These are phyloP conservation scores for Heterodera carotae DNA, from an alignment of 1,140 invertebrate genomes.

Conservation along the genomic window DNA sequence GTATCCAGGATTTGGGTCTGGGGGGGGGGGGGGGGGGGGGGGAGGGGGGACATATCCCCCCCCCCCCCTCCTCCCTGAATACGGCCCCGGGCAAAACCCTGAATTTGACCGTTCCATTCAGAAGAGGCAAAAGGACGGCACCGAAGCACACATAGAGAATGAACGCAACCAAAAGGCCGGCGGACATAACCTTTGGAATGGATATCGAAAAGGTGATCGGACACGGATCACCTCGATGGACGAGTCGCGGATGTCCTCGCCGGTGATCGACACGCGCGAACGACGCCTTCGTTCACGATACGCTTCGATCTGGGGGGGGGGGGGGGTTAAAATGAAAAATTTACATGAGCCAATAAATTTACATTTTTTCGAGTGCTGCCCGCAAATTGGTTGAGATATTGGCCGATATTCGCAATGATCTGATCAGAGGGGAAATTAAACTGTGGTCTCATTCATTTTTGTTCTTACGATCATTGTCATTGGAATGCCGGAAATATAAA, in stretches of 20 bases:
- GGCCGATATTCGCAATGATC: conserved; percentile 58
- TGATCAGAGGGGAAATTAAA: conserved; percentile 11
- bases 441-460: neutral
- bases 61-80: too few species aligned
- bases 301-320: conserved; percentile 33
- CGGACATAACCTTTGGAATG: conserved; percentile 21
- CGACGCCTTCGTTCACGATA: conserved; percentile 34
- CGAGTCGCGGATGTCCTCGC: conserved; percentile 47
- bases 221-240: conserved; percentile 38
- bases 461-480: conserved; percentile 50
- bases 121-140: conserved; percentile 52
- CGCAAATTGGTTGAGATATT: conserved; percentile 58
- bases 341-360: neutral
- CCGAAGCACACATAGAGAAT: conserved; percentile 55
- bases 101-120: conserved; percentile 55
- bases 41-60: too few species aligned
- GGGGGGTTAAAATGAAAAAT: conserved; percentile 14
- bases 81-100: too few species aligned
- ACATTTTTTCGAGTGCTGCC: conserved; percentile 48
- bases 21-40: too few species aligned
- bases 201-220: neutral
- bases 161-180: conserved; percentile 48
- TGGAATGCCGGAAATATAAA: conserved; percentile 30
- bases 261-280: conserved; percentile 30
- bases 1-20: too few species aligned